Evolutionary conservation across 1,140 invertebrate species (phyloP).

Genomic region (Brachionus koreanus): DNA sequence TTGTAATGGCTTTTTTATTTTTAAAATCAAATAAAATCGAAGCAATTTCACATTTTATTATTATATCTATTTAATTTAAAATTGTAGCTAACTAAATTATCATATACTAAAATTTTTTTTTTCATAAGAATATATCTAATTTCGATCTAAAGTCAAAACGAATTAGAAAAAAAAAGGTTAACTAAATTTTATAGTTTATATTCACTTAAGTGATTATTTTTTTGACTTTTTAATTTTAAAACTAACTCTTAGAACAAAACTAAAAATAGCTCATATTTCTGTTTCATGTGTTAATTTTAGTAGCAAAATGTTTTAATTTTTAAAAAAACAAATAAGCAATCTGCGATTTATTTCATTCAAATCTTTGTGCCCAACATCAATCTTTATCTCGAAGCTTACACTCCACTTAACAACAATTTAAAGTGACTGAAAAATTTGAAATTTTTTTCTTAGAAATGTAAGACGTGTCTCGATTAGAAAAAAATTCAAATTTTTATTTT

Average conservation of each 20-base stretch:
- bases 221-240: neutral
- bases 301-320: conserved; percentile 43
- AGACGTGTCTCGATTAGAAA: neutral
- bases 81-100: too few relatives aligned
- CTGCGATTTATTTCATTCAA: neutral
- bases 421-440: neutral
- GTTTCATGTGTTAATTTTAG: neutral
- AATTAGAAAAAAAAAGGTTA: neutral
- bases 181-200: neutral
- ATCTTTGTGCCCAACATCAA: neutral
- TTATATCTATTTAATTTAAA: too few relatives aligned
- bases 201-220: neutral
- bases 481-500: neutral
- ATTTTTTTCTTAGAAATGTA: neutral
- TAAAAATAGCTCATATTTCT: neutral
- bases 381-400: neutral
- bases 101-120: neutral
- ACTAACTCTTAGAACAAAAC: neutral
- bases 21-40: too few relatives aligned
- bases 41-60: too few relatives aligned
- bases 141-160: neutral
- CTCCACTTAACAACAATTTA: neutral
- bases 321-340: conserved; percentile 57
- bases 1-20: too few relatives aligned
- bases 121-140: neutral